Evolutionary conservation across 2,113 vertebrate genomes (phyloP), one percentile per base, ranked within the genome.

Genomic region (Sturnus vulgaris): DNA sequence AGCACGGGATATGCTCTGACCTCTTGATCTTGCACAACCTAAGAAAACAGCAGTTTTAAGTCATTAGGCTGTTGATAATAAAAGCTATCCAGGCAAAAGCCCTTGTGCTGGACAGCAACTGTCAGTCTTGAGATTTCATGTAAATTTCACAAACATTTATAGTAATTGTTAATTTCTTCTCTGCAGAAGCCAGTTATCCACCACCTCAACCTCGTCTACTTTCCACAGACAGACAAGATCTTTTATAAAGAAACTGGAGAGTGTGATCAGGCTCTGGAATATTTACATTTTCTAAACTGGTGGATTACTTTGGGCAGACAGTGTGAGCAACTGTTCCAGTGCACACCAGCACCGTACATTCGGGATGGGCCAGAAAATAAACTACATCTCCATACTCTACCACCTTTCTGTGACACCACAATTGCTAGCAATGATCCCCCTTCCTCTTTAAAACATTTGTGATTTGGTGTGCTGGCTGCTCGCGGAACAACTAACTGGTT

Each of bases 81-180:
- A 88, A 83, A 85, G 56, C 15, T 19, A 50, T 39, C 0, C 1
- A 77, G 60, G 80, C 0, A 1, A 93, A 91, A 88, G 64, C 69
- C 47, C 44, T 57, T 25, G 20, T 53, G 81, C 69, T 95, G 94
- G 96, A 93, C 91, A 96, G 91, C 77, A 91, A 59, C 73, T 15
- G 2, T 27, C 50, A 50, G 49, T 52, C 27, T 28, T 17, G 47
- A 80, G 46, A 91, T 77, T 76, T 80, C 55, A 65, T 4, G 37
- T 59, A 53, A 61, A 79, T 81, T 59, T 50, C 72, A 88, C 76
- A 70, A 81, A 87, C 19, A 59, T 44, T 87, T 61, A 31, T 11
- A 55, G 56, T 16, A 57, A 59, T 12, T 39, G 59, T 44, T 47
- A 65, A 66, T 71, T 64, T 53, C 75, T 65, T 61, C 30, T 55